These are phyloP conservation scores for Setophaga coronata DNA, from an alignment of 2,113 vertebrate genomes.

Conservation along the genomic window DNA sequence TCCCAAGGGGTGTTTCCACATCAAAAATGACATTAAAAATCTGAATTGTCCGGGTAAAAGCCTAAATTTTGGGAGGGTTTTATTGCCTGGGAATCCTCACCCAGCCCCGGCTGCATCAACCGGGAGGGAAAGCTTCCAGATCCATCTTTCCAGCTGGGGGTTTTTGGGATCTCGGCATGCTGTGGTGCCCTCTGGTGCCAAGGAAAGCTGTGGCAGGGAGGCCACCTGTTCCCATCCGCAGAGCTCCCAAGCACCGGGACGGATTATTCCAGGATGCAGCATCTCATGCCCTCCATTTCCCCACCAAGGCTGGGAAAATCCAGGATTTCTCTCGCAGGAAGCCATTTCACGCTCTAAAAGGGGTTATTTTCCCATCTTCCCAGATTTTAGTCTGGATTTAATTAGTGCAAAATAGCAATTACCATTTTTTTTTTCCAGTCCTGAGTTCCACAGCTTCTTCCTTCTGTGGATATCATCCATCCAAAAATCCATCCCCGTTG, in stretches of 20 bases:
- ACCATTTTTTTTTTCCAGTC: background rate
- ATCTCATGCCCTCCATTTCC: background rate
- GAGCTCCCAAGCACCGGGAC: too few species aligned
- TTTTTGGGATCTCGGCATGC: background rate
- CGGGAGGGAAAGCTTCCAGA: background rate
- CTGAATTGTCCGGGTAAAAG: background rate
- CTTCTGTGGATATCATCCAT: background rate
- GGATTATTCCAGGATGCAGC: background rate
- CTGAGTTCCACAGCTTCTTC: background rate
- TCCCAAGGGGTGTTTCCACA: background rate
- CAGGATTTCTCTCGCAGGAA: background rate
- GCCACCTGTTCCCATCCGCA: background rate
- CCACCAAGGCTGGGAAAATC: background rate
- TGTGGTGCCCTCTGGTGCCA: conserved; percentile 47
- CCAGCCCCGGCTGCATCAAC: fast-evolving
- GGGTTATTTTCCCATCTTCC: background rate
- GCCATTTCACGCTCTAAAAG: fast-evolving
- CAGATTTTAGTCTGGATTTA: background rate
- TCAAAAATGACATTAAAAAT: background rate
- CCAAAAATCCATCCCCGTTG: background rate
- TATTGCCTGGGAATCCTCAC: fast-evolving
- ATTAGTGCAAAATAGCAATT: background rate
- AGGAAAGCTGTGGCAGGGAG: background rate
- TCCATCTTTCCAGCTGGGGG: background rate
- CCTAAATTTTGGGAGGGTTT: fast-evolving